These are phyloP conservation scores for Drosophila tristis DNA, from an alignment of 1,140 invertebrate species.

Conservation along the genomic window DNA sequence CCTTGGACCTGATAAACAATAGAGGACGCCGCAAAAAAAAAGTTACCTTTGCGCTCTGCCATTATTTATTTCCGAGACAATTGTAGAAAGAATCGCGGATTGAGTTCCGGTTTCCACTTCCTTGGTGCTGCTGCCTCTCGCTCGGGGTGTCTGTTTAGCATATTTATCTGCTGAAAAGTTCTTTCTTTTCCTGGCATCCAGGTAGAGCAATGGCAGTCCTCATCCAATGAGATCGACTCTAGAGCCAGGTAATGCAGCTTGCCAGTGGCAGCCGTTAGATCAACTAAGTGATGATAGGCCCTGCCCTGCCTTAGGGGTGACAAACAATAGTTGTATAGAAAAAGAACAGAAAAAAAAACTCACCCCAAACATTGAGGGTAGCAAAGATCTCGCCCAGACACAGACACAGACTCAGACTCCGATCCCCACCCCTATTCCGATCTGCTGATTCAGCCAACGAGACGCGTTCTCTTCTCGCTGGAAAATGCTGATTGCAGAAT, in stretches of 20 bases:
- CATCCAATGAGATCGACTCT: constrained; percentile 58
- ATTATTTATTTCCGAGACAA: constrained; percentile 6
- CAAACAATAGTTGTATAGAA: neutral
- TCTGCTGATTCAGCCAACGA: constrained; percentile 39
- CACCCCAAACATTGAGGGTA: constrained; percentile 60
- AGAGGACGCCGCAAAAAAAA: constrained; percentile 29
- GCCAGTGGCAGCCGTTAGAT: constrained; percentile 43
- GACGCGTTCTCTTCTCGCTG: constrained; percentile 12
- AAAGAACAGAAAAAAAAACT: constrained; percentile 42
- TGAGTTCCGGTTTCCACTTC: constrained; percentile 55
- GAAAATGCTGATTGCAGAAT: constrained; percentile 14
- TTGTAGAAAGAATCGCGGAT: constrained; percentile 23
- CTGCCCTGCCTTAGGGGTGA: constrained; percentile 36
- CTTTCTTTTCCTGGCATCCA: constrained; percentile 12
- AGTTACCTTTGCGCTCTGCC: constrained; percentile 14
- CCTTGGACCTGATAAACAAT: constrained; percentile 14
- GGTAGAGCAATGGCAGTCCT: constrained; percentile 60
- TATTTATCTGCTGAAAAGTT: constrained; percentile 12
- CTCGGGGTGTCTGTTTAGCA: constrained; percentile 40
- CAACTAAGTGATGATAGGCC: constrained; percentile 58
- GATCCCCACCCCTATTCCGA: neutral
- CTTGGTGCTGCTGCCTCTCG: constrained; percentile 43
- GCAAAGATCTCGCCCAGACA: constrained; percentile 32
- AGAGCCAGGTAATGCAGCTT: constrained; percentile 57
- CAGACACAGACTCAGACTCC: neutral